Evolutionary conservation across 2,797 vertebrate genomes (phyloP).

Genomic region (Emydoidea blandingii): DNA sequence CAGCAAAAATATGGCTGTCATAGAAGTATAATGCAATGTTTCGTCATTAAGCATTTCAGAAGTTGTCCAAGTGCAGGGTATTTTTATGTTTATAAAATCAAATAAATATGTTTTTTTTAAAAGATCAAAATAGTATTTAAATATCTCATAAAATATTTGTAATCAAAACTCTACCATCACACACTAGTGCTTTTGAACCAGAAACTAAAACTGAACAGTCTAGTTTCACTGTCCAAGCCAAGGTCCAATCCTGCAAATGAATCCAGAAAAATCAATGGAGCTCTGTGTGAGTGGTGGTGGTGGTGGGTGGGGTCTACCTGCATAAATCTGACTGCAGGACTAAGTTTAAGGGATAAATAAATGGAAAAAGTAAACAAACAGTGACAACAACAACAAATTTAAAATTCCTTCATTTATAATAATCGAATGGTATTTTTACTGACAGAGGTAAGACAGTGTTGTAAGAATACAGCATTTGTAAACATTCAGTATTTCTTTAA

Average conservation of each 20-base stretch:
- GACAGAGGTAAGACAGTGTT: constrained; percentile 54
- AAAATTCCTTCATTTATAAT: constrained; percentile 6
- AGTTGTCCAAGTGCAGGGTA: not conserved
- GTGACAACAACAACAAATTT: fast-evolving
- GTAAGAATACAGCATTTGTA: constrained; percentile 23
- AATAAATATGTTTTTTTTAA: not conserved
- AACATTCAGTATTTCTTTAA: not conserved
- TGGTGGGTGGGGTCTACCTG: not conserved
- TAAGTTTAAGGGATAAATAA: not conserved
- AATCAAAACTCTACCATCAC: not conserved
- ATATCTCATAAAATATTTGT: not conserved
- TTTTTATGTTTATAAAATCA: not conserved
- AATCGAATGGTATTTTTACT: not conserved
- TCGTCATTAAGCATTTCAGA: not conserved
- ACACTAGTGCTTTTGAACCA: not conserved
- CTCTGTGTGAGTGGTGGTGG: not conserved
- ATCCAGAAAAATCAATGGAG: not conserved
- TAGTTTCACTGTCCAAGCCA: not conserved
- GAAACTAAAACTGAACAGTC: not conserved
- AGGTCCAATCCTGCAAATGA: not conserved
- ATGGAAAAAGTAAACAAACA: not conserved
- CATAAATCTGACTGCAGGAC: not conserved
- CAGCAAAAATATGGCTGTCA: not conserved
- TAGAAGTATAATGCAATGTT: not conserved
- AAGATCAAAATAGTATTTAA: not conserved